Percentiles rank a stretch among this genome's conserved stretches.
Evolutionary conservation across 2,888 invertebrate species (phyloP).

Genomic region (Augochlorella aurata): DNA sequence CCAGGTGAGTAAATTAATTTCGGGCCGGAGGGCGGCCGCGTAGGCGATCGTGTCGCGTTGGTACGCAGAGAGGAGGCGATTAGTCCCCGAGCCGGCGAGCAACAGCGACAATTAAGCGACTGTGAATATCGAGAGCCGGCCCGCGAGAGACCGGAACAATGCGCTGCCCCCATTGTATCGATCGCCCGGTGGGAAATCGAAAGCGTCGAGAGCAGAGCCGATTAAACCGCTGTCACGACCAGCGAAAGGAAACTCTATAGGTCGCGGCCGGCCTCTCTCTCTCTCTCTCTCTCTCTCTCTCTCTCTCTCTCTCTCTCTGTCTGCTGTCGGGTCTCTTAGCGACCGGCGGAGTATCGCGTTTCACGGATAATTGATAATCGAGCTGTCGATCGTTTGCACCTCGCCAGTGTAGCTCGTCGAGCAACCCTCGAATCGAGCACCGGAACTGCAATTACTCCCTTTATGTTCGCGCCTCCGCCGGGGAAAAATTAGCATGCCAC

Average conservation of each 20-base stretch:
- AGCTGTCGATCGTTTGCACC: slow-evolving; percentile 26
- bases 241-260: slow-evolving; percentile 28
- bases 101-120: slow-evolving; percentile 23
- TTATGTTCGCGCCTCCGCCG: background rate
- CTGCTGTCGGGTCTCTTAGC: slow-evolving; percentile 21
- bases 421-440: background rate
- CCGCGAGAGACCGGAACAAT: slow-evolving; percentile 18
- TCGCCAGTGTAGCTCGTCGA: background rate
- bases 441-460: background rate
- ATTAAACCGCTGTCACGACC: slow-evolving; percentile 45
- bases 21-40: background rate
- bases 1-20: background rate
- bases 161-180: slow-evolving; percentile 34
- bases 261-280: background rate
- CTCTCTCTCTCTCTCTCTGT: slow-evolving; percentile 17
- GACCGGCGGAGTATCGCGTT: slow-evolving; percentile 35
- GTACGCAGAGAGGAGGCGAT: background rate
- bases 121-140: slow-evolving; percentile 11
- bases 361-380: slow-evolving; percentile 34
- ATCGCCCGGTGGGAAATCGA: slow-evolving; percentile 44
- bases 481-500: background rate
- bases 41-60: background rate
- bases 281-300: slow-evolving; percentile 20
- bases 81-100: background rate
- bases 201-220: slow-evolving; percentile 3